Evolutionary conservation across 2,888 invertebrate genomes (phyloP), one percentile per base, ranked within the genome.

Genomic region (Aethes cnicana): DNA sequence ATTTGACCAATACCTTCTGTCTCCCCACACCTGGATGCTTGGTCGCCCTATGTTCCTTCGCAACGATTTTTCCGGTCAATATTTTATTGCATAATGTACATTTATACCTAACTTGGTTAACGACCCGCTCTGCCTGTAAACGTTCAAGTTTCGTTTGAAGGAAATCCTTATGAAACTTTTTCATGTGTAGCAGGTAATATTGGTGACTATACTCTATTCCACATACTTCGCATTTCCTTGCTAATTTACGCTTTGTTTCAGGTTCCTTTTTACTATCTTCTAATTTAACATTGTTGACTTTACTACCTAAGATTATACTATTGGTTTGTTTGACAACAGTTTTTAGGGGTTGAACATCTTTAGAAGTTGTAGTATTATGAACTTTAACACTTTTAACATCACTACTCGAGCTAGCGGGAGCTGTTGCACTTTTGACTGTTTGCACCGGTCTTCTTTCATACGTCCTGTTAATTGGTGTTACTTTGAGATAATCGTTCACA

Each of bases 51-150:
- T 64, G 63, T 3, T 16, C 36, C n/a, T 48, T 41, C 0, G 58
- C 56, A 3, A 1, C 1, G 2, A 9, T 4, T 12, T 55, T 35
- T 1, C 6, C 32, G 0, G 37, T 16, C 1, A 60, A 37, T 1
- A 58, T 11, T 12, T 48, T 33, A n/a, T 36, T 36, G 36, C 64
- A 64, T 9, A 52, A 2, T n/a, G n/a, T 14, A 39, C 64, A 64
- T 37, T 59, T 57, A 28, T n/a, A 30, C n/a, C 17, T 37, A 21
- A 39, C 44, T 17, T 47, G 6, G 32, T 32, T 16, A 1, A 16
- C 21, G 23, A 12, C 12, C 12, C 16, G 41, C 4, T 3, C 2
- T 42, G 18, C 18, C 9, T 28, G 11, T 12, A 28, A 18, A 11
- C 9, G 26, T 8, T 16, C 26, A 8, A 39, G 12, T 17, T 23